Evolutionary conservation across 2,797 vertebrate genomes (phyloP).

Genomic region (Squalus acanthias): DNA sequence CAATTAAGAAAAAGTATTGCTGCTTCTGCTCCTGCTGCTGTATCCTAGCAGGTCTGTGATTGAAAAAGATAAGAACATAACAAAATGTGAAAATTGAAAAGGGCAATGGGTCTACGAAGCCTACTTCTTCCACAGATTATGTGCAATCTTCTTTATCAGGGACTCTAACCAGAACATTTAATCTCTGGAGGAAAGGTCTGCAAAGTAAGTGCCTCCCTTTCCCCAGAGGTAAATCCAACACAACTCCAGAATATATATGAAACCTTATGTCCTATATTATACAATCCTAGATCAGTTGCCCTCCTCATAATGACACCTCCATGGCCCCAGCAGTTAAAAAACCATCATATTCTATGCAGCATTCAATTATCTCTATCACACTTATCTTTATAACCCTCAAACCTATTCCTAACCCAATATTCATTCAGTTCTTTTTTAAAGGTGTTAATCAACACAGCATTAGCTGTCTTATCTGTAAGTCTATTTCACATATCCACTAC

Average conservation of each 20-base stretch:
- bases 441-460: not conserved
- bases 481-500: not conserved
- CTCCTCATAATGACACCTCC: not conserved
- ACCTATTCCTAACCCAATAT: not conserved
- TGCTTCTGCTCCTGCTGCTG: not conserved
- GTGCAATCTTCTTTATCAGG: not conserved
- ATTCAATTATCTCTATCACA: not conserved
- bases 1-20: not conserved
- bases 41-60: not conserved
- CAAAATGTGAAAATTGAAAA: constrained; percentile 7
- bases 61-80: not conserved
- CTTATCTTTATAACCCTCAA: constrained; percentile 11
- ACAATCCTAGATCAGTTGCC: not conserved
- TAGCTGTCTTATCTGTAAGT: constrained; percentile 1
- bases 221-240: not conserved
- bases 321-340: not conserved
- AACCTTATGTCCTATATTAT: not conserved
- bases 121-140: not conserved
- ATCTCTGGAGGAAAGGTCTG: not conserved
- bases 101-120: not conserved
- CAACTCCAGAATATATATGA: not conserved
- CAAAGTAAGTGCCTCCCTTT: not conserved
- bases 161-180: not conserved
- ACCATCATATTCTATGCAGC: not conserved
- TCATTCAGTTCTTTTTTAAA: constrained; percentile 6